Conservation (phyloP, 37 sponge, comb jelly and placozoan species). For the Ianthella basta region DNA sequence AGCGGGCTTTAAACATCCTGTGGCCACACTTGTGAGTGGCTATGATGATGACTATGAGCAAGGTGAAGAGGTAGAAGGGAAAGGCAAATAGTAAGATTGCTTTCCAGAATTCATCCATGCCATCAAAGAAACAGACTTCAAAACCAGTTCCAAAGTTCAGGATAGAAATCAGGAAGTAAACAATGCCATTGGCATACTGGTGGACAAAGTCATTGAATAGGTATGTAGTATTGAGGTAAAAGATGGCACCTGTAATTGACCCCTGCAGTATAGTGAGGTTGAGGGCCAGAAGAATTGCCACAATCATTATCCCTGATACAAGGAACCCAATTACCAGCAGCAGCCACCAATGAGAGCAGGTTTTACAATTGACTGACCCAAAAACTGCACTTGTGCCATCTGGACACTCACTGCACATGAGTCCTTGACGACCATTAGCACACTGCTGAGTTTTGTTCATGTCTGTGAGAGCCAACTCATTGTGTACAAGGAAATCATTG, state of each 20-base stretch:
- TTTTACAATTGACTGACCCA: constrained; percentile 28
- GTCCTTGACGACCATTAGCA: constrained; percentile 26
- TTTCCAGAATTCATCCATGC: constrained; percentile 63
- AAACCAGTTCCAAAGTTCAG: constrained; percentile 53
- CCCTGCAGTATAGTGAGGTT: constrained; percentile 45
- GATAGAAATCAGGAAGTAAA: constrained; percentile 36
- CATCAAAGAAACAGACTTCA: constrained; percentile 69
- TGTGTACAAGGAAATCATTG: not conserved
- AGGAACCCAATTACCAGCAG: constrained; percentile 2
- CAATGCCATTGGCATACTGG: not conserved
- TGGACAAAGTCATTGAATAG: constrained; percentile 5
- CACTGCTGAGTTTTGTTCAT: not conserved
- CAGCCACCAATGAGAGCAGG: constrained; percentile 33
- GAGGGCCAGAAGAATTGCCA: constrained; percentile 27
- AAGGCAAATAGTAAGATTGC: constrained; percentile 54
- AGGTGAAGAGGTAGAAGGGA: constrained; percentile 57
- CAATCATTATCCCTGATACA: constrained; percentile 33
- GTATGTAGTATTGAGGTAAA: constrained; percentile 39
- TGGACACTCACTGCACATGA: constrained; percentile 50
- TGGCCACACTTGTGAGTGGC: not conserved
- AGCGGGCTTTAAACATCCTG: not conserved
- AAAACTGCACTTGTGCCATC: constrained; percentile 32
- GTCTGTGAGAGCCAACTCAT: not conserved
- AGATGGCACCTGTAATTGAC: constrained; percentile 40
- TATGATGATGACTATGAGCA: constrained; percentile 29